phyloP scores from a whole-genome alignment of 2,888 invertebrate genomes.

The Ophonus ardosiacus region DNA sequence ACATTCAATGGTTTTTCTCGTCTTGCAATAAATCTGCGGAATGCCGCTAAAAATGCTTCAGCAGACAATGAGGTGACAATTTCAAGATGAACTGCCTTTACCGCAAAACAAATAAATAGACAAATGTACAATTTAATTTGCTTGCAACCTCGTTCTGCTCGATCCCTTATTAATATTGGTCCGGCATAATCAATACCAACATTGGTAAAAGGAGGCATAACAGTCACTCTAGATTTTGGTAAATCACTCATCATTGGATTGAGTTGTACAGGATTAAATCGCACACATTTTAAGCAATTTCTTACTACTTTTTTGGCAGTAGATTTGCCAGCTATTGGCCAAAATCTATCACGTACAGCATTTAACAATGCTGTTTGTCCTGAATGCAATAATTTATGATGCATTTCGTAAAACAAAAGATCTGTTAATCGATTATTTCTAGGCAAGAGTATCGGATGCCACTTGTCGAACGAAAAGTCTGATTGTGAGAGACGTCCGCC shows the following conservation, averaged over 20 bases:
- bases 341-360: background rate
- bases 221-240: background rate
- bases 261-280: background rate
- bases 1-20: background rate
- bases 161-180: background rate
- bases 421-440: background rate
- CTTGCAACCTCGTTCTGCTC: slow-evolving; percentile 7
- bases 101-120: background rate
- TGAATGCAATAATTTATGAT: background rate
- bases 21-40: slow-evolving; percentile 1
- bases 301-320: too few relatives aligned
- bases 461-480: background rate
- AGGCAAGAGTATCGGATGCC: slow-evolving; percentile 13
- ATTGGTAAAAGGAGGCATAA: background rate
- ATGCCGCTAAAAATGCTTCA: background rate
- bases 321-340: too few relatives aligned
- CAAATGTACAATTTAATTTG: background rate
- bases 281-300: too few relatives aligned
- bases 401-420: background rate
- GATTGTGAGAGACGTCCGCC: slow-evolving; percentile 5
- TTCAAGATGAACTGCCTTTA: background rate
- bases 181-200: slow-evolving; percentile 8
- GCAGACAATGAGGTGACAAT: background rate
- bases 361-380: background rate
- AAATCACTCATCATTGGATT: slow-evolving; percentile 1